Evolutionary conservation across 2,888 invertebrate species (phyloP), one percentile per base, ranked within the genome.

Genomic region (Papilio demoleus): DNA sequence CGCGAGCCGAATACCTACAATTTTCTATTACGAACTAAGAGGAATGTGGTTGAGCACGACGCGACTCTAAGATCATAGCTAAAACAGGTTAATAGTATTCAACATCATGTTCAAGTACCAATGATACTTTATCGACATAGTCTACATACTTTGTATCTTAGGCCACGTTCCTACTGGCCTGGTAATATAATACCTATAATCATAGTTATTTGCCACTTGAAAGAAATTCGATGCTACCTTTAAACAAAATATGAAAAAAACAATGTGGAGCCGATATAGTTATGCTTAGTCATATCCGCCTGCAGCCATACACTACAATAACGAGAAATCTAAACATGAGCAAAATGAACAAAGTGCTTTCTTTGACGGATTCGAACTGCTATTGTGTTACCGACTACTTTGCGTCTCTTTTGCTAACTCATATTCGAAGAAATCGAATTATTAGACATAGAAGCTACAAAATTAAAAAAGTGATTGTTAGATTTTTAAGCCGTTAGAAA

Each of bases 261-360:
- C 81, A 83, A 83, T 83, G 68, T 84, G 80, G 81, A 80, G 75
- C 72, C 79, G 80, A 80, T 84, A 82, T 80, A 79, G 80, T 80
- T 79, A 79, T 81, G 81, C 80, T 84, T 81, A 85, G 80, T 84
- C 84, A 86, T 79, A 84, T 86, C 86, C 85, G 83, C 80, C 77
- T 82, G 79, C 79, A 81, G 75, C 78, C 80, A 77, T 78, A 77
- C 72, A 78, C 77, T 72, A 76, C 75, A 76, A 58, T 65, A 81
- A 77, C 80, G 74, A 78, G 74, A 80, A 81, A 76, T 77, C 79
- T 82, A 81, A 77, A 78, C 75, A 77, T 78, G 76, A 77, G 72
- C 76, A 75, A 78, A 79, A 75, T 76, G 74, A 77, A 81, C 77
- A 82, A 77, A 65, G 34, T 58, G 78, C 81, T 83, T 80, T 81